Base-by-base conservation (phyloP, 2,888 invertebrate species). In the Ecliptopera silaceata region DNA sequence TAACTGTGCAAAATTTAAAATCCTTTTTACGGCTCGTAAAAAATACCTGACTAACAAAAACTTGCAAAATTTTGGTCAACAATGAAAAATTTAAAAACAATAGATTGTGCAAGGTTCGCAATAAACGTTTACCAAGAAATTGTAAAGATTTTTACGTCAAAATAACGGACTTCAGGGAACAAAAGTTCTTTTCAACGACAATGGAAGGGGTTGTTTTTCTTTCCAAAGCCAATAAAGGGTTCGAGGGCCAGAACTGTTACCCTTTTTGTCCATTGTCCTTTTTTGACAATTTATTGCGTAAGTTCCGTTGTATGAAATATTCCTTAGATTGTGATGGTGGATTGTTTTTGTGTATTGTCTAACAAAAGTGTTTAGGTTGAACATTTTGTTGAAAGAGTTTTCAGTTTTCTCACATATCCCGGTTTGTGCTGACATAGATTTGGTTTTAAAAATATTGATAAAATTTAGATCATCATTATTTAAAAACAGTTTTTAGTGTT, bases 181-280 rank as follows among this genome's bases (percentile, higher is more conserved):
- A 86, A 84, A 79, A 76, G 74, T 69, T 70, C 70, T 76, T 80
- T 79, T 79, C 82, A 69, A 67, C 69, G 76, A 82, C 75, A 84
- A 87, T 80, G 72, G 78, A 87, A 89, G 88, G n/a, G 88, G 89
- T 89, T 88, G 87, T 83, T 86, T 83, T 84, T 85, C 82, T 84
- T 82, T 74, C 74, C 59, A 79, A 77, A 68, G 72, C 57, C 68
- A 77, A 83, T 85, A 80, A 86, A 83, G 88, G 84, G 84, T 88
- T 86, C 82, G 77, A 76, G 77, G 75, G 77, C 74, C 73, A 73
- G 77, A 72, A 82, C 86, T 86, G 85, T 86, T 80, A 84, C 82
- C 83, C 84, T 82, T 84, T n/a, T 75, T 74, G 71, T 75, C 82
- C 82, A 77, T 81, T 75, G 79, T 80, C 72, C 79, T 79, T 74